Percentiles rank a stretch among this genome's conserved stretches.
Conservation (phyloP, 2,113 vertebrate genomes). For the Gracilinanus agilis region DNA sequence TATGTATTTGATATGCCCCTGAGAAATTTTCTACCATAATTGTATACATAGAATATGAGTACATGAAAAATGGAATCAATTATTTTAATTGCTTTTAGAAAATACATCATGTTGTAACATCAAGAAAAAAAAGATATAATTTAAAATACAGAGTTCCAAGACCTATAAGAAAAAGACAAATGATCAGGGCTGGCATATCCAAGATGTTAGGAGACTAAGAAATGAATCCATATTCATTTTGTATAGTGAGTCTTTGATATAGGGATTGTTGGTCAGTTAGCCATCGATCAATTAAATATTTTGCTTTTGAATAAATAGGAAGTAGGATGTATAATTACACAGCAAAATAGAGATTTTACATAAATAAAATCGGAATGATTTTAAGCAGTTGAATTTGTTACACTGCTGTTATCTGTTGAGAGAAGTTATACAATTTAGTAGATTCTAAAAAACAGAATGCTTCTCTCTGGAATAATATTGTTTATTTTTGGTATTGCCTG, state of each 20-base stretch:
- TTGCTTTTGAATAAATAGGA: neutral
- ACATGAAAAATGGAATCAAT: neutral
- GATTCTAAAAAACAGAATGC: neutral
- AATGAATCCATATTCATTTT: neutral
- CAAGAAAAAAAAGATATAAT: neutral
- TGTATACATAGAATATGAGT: too few relatives aligned
- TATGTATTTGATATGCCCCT: too few relatives aligned
- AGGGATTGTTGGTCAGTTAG: neutral
- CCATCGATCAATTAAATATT: neutral
- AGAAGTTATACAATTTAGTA: neutral
- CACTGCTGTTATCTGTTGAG: neutral
- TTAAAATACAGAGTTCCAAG: neutral
- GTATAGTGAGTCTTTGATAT: neutral
- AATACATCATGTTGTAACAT: neutral
- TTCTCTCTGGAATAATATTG: neutral
- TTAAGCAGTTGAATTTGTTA: neutral
- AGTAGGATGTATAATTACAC: neutral
- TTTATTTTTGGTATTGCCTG: neutral
- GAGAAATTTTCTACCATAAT: too few relatives aligned
- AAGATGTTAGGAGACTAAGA: neutral
- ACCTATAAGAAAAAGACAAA: neutral
- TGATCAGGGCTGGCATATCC: neutral
- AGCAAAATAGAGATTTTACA: neutral
- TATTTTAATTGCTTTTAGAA: neutral
- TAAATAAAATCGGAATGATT: neutral